Conservation (phyloP, 2,888 invertebrate genomes). For the Campopleginae sp. region DNA sequence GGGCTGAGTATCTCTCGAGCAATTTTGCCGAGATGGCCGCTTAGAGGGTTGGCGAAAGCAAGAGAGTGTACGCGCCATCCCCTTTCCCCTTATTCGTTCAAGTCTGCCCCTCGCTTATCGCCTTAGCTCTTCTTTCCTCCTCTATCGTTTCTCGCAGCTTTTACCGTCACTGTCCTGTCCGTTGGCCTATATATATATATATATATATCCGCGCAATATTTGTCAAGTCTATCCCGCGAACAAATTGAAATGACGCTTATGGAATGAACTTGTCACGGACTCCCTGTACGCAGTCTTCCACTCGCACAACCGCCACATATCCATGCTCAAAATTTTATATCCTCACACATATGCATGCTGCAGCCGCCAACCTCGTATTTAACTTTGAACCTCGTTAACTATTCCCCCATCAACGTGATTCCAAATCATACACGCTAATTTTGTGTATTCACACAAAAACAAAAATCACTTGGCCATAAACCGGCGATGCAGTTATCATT, state of each 20-base stretch:
- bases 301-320: constrained; percentile 11
- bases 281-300: constrained; percentile 31
- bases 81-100: not conserved
- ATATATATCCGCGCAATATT: constrained; percentile 74
- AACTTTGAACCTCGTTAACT: constrained; percentile 11
- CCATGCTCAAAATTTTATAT: not conserved
- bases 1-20: constrained; percentile 73
- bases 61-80: constrained; percentile 36
- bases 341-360: not conserved
- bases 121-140: constrained; percentile 3
- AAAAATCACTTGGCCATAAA: not conserved
- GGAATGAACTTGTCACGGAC: constrained; percentile 75
- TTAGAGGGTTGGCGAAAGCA: constrained; percentile 66
- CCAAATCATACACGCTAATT: constrained; percentile 10
- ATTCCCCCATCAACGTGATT: not conserved
- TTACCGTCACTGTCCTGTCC: not conserved
- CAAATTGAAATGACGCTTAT: constrained; percentile 80
- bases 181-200: constrained; percentile 30
- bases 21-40: constrained; percentile 72
- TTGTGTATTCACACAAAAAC: not conserved
- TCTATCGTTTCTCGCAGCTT: constrained; percentile 6
- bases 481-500: not conserved
- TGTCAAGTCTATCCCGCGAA: constrained; percentile 75
- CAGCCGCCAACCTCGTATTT: not conserved
- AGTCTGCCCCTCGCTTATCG: not conserved